Conservation (phyloP, 92 coral and sea anemone genomes). For the Siderastrea siderea region DNA sequence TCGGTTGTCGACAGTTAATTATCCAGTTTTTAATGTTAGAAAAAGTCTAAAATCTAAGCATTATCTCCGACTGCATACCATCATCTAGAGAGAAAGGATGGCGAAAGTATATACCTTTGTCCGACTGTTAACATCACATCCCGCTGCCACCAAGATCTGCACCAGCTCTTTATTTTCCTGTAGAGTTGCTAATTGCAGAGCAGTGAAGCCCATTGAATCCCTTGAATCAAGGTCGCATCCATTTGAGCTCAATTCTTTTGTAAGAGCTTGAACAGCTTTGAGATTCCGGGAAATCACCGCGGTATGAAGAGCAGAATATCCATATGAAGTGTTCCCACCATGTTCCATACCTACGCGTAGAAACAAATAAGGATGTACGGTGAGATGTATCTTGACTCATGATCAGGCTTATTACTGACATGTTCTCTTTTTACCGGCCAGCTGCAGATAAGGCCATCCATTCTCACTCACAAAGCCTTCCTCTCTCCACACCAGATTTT, state of each 20-base stretch:
- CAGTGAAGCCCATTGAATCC: conserved; percentile 87
- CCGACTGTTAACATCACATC: conserved; percentile 68
- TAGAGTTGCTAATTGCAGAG: conserved; percentile 85
- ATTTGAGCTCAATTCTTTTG: conserved; percentile 2
- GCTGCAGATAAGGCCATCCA: too few species aligned
- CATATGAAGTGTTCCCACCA: conserved; percentile 31
- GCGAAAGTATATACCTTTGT: conserved; percentile 59
- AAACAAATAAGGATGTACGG: background rate
- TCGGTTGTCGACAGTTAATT: too few species aligned
- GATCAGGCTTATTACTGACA: too few species aligned
- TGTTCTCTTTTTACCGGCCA: too few species aligned
- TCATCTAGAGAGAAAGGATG: too few species aligned
- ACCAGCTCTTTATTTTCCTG: conserved; percentile 68
- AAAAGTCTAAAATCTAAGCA: too few species aligned
- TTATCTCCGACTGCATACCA: too few species aligned
- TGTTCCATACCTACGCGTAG: background rate
- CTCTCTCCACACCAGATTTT: too few species aligned
- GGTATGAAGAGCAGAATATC: conserved; percentile 82
- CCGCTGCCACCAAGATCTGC: conserved; percentile 65
- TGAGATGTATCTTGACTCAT: background rate
- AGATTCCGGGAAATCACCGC: conserved; percentile 82
- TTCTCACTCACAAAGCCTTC: too few species aligned
- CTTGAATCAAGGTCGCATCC: conserved; percentile 70
- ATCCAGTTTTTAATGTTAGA: too few species aligned
- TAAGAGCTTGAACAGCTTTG: conserved; percentile 51